Percentiles rank a stretch among this genome's conserved stretches.
Evolutionary conservation across 2,888 invertebrate species (phyloP).

Genomic region (Oxytorus armatus): DNA sequence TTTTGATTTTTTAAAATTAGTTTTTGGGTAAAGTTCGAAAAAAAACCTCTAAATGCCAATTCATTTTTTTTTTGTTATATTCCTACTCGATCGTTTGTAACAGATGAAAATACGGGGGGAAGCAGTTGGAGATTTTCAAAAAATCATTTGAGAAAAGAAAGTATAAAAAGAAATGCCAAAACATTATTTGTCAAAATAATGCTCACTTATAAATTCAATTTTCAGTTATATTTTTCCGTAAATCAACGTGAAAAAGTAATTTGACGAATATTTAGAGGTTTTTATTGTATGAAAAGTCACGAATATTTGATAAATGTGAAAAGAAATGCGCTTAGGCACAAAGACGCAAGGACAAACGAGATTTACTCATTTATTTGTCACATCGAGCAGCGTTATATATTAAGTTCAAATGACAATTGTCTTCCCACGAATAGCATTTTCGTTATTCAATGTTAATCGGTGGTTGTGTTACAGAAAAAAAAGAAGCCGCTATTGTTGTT

Average conservation of each 20-base stretch:
- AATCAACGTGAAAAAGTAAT: neutral
- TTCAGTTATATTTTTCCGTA: neutral
- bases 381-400: conserved; percentile 42
- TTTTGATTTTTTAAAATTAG: conserved; percentile 2
- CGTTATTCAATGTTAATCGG: conserved; percentile 45
- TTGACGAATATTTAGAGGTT: conserved; percentile 6
- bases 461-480: conserved; percentile 39
- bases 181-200: conserved; percentile 8
- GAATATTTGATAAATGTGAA: neutral
- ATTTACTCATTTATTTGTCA: conserved; percentile 47
- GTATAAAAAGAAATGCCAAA: neutral
- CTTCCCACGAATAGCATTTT: conserved; percentile 59
- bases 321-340: conserved; percentile 12
- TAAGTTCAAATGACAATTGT: conserved; percentile 59
- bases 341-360: conserved; percentile 37
- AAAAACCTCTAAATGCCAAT: conserved; percentile 19
- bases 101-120: too few species aligned
- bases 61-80: too few species aligned
- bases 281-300: neutral
- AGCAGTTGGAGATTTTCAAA: neutral
- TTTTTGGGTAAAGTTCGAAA: conserved; percentile 20
- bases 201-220: neutral
- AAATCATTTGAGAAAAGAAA: conserved; percentile 1
- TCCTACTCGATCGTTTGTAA: too few species aligned
- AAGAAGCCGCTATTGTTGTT: conserved; percentile 15